phyloP scores from a whole-genome alignment of 37 sponge, comb jelly and placozoan species.

The Dysidea cf. avara region DNA sequence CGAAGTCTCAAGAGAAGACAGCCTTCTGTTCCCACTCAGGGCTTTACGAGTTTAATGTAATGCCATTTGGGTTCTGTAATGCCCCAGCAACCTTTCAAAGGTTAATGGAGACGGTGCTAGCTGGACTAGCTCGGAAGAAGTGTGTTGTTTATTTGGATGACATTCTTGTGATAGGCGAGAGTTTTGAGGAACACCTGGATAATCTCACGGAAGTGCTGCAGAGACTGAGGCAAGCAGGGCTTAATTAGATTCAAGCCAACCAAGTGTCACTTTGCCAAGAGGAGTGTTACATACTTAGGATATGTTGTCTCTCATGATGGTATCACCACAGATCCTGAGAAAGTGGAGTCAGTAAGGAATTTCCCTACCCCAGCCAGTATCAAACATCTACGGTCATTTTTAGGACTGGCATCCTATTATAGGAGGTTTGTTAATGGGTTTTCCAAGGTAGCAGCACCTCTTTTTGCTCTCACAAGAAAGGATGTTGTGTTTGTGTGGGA shows the following conservation, averaged over 20 bases:
- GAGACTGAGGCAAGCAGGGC: slow-evolving; percentile 11
- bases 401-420: slow-evolving; percentile 47
- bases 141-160: too few relatives aligned
- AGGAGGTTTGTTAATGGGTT: slow-evolving; percentile 22
- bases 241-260: slow-evolving; percentile 4
- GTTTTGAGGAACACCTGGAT: slow-evolving; percentile 22
- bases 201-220: slow-evolving; percentile 1
- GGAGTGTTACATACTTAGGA: slow-evolving; percentile 26
- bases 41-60: slow-evolving; percentile 49
- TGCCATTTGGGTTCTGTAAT: too few relatives aligned
- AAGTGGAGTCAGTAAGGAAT: slow-evolving; percentile 15
- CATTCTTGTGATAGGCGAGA: slow-evolving; percentile 12
- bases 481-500: too few relatives aligned
- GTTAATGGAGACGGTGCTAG: too few relatives aligned
- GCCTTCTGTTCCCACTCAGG: slow-evolving; percentile 52
- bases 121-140: too few relatives aligned
- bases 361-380: slow-evolving; percentile 17
- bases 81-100: too few relatives aligned
- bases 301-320: slow-evolving; percentile 24
- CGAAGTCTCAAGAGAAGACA: slow-evolving; percentile 40
- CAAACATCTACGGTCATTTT: slow-evolving; percentile 34
- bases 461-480: slow-evolving; percentile 5
- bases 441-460: slow-evolving; percentile 27
- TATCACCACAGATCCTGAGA: slow-evolving; percentile 16
- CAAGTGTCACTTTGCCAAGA: slow-evolving; percentile 14